Evolutionary conservation across 1,140 invertebrate genomes (phyloP), one percentile per base, ranked within the genome.

Genomic region (Anoplophora glabripennis): DNA sequence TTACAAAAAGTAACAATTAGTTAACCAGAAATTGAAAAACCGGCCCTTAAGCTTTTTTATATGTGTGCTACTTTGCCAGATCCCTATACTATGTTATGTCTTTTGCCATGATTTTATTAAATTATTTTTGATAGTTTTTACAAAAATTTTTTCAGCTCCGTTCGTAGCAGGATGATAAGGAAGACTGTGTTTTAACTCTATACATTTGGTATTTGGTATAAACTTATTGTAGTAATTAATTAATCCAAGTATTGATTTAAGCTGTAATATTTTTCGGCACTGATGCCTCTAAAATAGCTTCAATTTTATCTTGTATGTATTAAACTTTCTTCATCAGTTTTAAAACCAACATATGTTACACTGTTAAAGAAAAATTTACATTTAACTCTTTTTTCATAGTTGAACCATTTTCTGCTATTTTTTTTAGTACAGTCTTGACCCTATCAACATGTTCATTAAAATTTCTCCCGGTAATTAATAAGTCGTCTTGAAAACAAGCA

Each of bases 401-500:
- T 44, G 18, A 44, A 9, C 41, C 41, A 44, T 52, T 10, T 49
- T 14, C 21, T 59, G 34, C 41, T 67, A 70, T 61, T 71, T 58
- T 48, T 14, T 34, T 15, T 8, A 59, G 42, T 11, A 58, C 49
- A 28, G n/a, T 41, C 41, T 49, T 28, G 33, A 63, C 34, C 17
- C 35, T 44, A 14, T 53, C 17, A 17, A 60, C 37, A 58, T 72
- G 72, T 54, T 71, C 62, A 44, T 54, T 14, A 21, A 47, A 12
- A 14, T 56, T 44, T 15, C 8, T 10, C 18, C 41, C 41, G 9
- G 41, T 44, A 10, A 44, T 14, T n/a, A 44, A 15, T 9, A 78
- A 71, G 41, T 77, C 73, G 45, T 77, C 73, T 3, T 77, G 47
- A 49, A 73, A 65, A 34, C 65, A 59, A 7, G 64, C 66, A 14